Base-by-base conservation (phyloP, 2,113 vertebrate species). In the Cebidichthys violaceus region DNA sequence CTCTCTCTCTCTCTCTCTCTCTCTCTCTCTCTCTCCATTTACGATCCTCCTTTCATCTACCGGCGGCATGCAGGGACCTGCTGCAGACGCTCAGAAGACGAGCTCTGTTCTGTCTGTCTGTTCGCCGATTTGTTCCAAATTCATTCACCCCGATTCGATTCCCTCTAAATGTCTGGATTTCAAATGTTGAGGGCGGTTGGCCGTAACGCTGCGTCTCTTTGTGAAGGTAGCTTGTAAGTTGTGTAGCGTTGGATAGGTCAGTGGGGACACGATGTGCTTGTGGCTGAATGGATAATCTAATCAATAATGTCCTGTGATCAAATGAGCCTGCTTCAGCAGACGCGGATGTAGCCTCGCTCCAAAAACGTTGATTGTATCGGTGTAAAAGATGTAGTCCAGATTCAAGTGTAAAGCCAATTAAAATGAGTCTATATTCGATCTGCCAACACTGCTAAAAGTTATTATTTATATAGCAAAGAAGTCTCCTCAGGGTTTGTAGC, bases 281-380 rank as follows among this genome's bases (percentile, higher is more conserved):
- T 70, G 66, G 27, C 64, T 86, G 79, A 74, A 80, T 75, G 54
- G 5, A 74, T 80, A 76, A 85, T 86, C 22, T 67, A 81, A 86
- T 90, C 80, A 70, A 79, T 89, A 86, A 81, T 78, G 43, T 73
- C 57, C 37, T 5, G 18, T 70, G 54, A 61, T 76, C 41, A 77
- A 83, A 47, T 75, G 60, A 76, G 71, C 41, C 39, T 52, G 33
- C 31, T 47, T 65, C 62, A 79, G 60, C 47, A 59, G 22, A 29
- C 3, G 17, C 5, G n/a, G 59, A 65, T 47, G 31, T 68, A 24
- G 54, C 62, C 45, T 72, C 37, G 18, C 66, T 70, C 27, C 79
- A 35, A 45, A 45, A 52, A 45, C 39, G 65, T n/a, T 31, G 33
- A 66, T 75, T 55, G 35, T 65, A 55, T 65, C 33, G 31, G 57